Base-by-base conservation (phyloP, 2,797 vertebrate species). In the Epinephelus coioides region DNA sequence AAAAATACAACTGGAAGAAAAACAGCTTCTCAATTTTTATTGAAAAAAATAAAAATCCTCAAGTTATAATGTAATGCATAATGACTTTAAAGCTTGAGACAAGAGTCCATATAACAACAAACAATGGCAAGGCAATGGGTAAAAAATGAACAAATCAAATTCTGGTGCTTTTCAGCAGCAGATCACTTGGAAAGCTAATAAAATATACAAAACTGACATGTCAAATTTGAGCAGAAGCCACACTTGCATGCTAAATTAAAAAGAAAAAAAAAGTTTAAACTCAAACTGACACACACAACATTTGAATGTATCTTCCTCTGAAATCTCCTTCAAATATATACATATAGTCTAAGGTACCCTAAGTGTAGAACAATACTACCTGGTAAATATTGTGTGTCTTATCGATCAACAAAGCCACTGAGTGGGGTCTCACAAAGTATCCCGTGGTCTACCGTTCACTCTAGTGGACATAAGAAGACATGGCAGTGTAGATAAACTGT, bases 11-110 rank as follows among this genome's bases (percentile, higher is more conserved):
- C 13, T 25, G 2, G 2, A 21, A 53, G 25, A 63, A 73, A 30
- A 49, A 17, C 12, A 25, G 9, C 9, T 13, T 73, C 27, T 30
- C 9, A 1, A 38, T 62, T 2, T 83, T 80, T 84, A 77, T 73
- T 88, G 27, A 18, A 73, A 69, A 62, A 68, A 30, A 60, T 30
- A 57, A 47, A 85, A 85, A 76, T 5, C 2, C 2, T 55, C 7
- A 53, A 44, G 23, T 14, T 8, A 47, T 0, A 69, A 55, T 43
- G 2, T 9, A 66, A 67, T 56, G 43, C 4, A 53, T 38, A 2
- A 64, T 49, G 3, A 40, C 49, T 19, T 25, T 21, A 50, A 38
- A 21, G 25, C 23, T 40, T 49, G 5, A 49, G 17, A 49, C 4
- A 50, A 38, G 27, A 34, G 7, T 44, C 9, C 14, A 6, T 10